Evolutionary conservation across 2,888 invertebrate genomes (phyloP).

Genomic region (Rhorus exstirpatorius): DNA sequence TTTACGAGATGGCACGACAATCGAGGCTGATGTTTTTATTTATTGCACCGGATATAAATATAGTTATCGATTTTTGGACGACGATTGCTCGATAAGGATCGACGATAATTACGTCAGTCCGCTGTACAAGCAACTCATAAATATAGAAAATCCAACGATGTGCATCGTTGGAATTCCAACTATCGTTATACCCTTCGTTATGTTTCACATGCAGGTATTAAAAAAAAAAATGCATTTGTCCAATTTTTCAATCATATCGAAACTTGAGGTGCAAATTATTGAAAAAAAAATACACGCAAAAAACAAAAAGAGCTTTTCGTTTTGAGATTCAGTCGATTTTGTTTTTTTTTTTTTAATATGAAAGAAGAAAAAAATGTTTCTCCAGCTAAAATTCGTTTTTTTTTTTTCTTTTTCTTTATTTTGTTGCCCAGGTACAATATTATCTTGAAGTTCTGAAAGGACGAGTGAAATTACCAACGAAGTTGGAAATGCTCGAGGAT

Average conservation of each 20-base stretch:
- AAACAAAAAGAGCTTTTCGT: not conserved
- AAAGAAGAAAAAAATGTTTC: no score
- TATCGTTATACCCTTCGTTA: constrained; percentile 89
- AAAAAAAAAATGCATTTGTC: not conserved
- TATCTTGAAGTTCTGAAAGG: constrained; percentile 89
- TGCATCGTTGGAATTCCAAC: constrained; percentile 92
- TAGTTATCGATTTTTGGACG: constrained; percentile 90
- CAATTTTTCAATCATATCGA: not conserved
- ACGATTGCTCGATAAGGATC: constrained; percentile 88
- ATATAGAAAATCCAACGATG: constrained; percentile 92
- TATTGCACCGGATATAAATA: constrained; percentile 93
- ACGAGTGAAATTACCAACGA: constrained; percentile 88
- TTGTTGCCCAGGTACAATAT: constrained; percentile 87
- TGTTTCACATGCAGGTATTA: constrained; percentile 91
- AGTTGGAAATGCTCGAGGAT: constrained; percentile 89
- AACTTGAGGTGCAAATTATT: no score
- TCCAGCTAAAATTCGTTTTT: not conserved
- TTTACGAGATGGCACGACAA: constrained; percentile 88
- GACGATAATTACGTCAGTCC: constrained; percentile 90
- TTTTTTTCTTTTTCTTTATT: constrained; percentile 10
- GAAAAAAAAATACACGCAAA: no score
- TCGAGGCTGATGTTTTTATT: constrained; percentile 89
- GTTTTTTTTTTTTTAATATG: not conserved
- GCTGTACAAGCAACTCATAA: constrained; percentile 92
- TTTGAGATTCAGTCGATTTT: constrained; percentile 50